A percentile compares a stretch with the other conserved stretches of the same genome.
Conservation (phyloP, 2,888 invertebrate species). For the Erebia palarica region DNA sequence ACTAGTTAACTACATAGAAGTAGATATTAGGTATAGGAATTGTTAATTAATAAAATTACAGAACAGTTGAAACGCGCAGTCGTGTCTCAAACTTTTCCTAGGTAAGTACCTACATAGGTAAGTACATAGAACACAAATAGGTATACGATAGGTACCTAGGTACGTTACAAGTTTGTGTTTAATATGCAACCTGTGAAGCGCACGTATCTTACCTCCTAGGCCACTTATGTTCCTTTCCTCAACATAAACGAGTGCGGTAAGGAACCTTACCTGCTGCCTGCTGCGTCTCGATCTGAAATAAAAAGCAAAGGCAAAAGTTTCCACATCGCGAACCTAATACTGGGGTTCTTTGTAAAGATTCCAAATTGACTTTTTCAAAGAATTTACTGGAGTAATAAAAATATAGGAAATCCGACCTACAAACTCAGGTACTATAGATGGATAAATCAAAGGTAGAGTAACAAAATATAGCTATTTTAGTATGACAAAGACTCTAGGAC, state of each 20-base stretch:
- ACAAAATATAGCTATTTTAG: constrained; percentile 51
- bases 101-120: too few relatives aligned
- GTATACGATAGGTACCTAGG: too few relatives aligned
- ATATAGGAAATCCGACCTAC: background rate
- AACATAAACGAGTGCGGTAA: background rate
- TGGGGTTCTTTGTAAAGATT: constrained; percentile 9
- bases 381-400: background rate
- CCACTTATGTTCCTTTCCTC: background rate
- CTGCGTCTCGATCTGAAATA: constrained; percentile 9
- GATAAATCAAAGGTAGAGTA: background rate
- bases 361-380: constrained; percentile 8
- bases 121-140: too few relatives aligned
- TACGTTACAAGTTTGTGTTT: background rate
- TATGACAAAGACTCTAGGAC: too few relatives aligned
- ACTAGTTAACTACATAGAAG: too few relatives aligned
- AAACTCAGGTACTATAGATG: background rate
- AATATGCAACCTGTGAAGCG: constrained; percentile 11
- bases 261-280: background rate
- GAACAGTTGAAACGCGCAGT: too few relatives aligned
- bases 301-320: constrained; percentile 12
- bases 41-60: too few relatives aligned
- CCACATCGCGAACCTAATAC: constrained; percentile 9
- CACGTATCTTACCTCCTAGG: background rate
- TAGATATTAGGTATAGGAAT: too few relatives aligned
- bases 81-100: too few relatives aligned